These are phyloP conservation scores for Sanderia malayensis DNA, from an alignment of 30 jellyfish, hydroid and myxozoan species.

Conservation along the genomic window DNA sequence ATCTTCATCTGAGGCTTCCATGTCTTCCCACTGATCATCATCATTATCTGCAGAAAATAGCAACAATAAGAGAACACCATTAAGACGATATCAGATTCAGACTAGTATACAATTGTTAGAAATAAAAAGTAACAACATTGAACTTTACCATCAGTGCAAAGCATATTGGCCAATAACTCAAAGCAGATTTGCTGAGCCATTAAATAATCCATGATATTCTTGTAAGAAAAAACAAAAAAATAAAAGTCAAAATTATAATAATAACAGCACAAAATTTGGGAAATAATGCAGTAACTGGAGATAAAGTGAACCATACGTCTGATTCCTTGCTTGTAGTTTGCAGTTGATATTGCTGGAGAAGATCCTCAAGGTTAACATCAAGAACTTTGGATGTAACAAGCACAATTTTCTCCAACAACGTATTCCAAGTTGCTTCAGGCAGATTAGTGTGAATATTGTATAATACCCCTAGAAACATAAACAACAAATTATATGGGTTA, in stretches of 20 bases:
- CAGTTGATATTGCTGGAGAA: background rate
- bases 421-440: background rate
- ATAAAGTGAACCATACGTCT: background rate
- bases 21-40: constrained; percentile 5
- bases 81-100: no score
- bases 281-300: background rate
- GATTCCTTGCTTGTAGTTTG: background rate
- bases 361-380: background rate
- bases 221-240: no score
- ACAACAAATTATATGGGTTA: no score
- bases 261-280: background rate
- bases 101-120: no score
- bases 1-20: constrained; percentile 2
- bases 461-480: background rate
- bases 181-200: background rate
- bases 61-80: no score
- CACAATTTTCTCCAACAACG: background rate
- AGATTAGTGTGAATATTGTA: background rate
- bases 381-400: background rate
- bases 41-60: background rate
- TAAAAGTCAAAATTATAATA: no score
- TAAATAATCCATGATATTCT: background rate
- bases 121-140: no score
- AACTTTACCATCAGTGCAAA: background rate
- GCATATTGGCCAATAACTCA: background rate